A percentile compares a stretch with the other conserved stretches of the same genome.
Conservation (phyloP, 2,888 invertebrate species). For the Podotricha telesiphe region DNA sequence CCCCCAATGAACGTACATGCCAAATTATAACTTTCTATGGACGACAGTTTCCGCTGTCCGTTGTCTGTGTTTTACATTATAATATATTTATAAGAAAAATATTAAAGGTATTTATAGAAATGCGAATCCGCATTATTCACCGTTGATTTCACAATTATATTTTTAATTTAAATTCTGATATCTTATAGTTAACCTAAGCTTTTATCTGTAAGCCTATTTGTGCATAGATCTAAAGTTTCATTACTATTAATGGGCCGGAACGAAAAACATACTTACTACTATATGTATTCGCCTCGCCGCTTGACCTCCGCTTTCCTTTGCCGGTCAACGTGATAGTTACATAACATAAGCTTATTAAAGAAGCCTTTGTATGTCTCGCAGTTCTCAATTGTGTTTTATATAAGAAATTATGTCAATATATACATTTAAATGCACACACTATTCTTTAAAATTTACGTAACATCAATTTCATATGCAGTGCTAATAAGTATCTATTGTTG, state of each 20-base stretch:
- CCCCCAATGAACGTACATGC: too few species aligned
- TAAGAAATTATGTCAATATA: conserved; percentile 39
- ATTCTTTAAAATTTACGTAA: not conserved
- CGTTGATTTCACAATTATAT: too few species aligned
- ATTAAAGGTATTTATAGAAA: too few species aligned
- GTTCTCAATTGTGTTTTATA: conserved; percentile 42
- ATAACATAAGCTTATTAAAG: conserved; percentile 47
- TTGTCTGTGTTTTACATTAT: too few species aligned
- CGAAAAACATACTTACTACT: conserved; percentile 30
- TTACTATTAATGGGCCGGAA: conserved; percentile 27
- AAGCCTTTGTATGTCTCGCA: conserved; percentile 47
- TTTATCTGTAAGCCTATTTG: conserved; percentile 33
- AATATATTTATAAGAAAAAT: too few species aligned
- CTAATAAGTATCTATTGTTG: not conserved
- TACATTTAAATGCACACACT: conserved; percentile 20
- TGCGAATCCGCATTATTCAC: too few species aligned
- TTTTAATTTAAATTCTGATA: too few species aligned
- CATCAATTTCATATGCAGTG: not conserved
- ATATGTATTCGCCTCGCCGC: conserved; percentile 27
- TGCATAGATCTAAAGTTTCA: conserved; percentile 39
- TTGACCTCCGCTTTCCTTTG: conserved; percentile 56
- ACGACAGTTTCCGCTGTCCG: too few species aligned
- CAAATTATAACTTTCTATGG: too few species aligned
- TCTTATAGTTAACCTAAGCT: not conserved
- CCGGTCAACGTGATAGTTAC: conserved; percentile 42